These are phyloP conservation scores for Drosophila nigritarsus DNA, from an alignment of 2,888 invertebrate genomes.

Conservation along the genomic window DNA sequence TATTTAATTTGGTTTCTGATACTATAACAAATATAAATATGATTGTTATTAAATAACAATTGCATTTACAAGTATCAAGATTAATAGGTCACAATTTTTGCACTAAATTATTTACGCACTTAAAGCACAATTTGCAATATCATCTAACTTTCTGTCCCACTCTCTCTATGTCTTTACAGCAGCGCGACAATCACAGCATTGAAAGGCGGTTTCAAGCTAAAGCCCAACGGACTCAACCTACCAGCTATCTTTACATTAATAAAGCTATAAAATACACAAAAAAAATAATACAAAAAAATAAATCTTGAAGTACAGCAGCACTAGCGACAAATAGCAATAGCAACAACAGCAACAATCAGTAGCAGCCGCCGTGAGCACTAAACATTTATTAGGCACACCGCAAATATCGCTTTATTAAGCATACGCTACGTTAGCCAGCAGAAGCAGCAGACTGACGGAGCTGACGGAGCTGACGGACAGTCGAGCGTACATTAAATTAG, in stretches of 20 bases:
- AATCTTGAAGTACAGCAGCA: slow-evolving; percentile 35
- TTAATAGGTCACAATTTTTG: neutral
- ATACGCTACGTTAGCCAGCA: slow-evolving; percentile 52
- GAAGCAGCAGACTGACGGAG: slow-evolving; percentile 9
- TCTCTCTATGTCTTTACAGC: slow-evolving; percentile 35
- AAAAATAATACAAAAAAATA: neutral
- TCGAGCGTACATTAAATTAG: slow-evolving; percentile 60
- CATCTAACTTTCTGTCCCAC: neutral
- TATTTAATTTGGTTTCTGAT: neutral
- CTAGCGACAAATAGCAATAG: slow-evolving; percentile 11
- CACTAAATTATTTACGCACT: neutral
- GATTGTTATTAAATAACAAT: neutral
- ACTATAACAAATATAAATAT: neutral
- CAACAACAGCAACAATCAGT: slow-evolving; percentile 32
- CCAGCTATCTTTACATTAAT: slow-evolving; percentile 13
- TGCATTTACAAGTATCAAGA: neutral
- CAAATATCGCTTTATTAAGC: slow-evolving; percentile 71
- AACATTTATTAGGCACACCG: slow-evolving; percentile 53
- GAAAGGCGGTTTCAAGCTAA: slow-evolving; percentile 43
- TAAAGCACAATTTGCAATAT: neutral
- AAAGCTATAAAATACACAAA: slow-evolving; percentile 14
- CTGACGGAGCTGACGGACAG: slow-evolving; percentile 8
- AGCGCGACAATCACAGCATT: slow-evolving; percentile 52
- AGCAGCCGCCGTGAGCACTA: slow-evolving; percentile 31
- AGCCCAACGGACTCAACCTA: slow-evolving; percentile 29